A percentile compares a stretch with the other conserved stretches of the same genome.
Conservation (phyloP, 1,140 invertebrate genomes). For the Geopemphigus sp. region DNA sequence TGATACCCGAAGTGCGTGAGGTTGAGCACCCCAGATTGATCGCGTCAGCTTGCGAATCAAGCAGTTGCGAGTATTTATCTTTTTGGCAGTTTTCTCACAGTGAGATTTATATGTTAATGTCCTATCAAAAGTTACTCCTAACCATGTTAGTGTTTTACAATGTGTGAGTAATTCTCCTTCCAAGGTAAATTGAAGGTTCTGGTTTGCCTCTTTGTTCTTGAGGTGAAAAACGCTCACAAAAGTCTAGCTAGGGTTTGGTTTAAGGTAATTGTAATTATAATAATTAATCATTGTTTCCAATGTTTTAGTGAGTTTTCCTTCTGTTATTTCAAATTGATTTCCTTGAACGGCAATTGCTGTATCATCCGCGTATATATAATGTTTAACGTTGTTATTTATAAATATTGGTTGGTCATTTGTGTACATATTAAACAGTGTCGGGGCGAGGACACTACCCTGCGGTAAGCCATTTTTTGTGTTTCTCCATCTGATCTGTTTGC, state of each 20-base stretch:
- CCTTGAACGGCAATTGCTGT: conserved; percentile 50
- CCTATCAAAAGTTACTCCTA: conserved; percentile 37
- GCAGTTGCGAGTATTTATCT: conserved; percentile 36
- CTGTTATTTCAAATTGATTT: not conserved
- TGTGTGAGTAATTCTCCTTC: conserved; percentile 16
- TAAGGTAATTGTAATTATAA: conserved; percentile 26
- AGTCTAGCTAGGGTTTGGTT: conserved; percentile 35
- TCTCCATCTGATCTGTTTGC: not conserved
- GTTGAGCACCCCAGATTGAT: conserved; percentile 39
- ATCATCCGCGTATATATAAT: conserved; percentile 52
- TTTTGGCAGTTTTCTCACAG: conserved; percentile 28
- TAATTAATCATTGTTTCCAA: not conserved
- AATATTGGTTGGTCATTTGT: not conserved
- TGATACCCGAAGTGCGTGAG: conserved; percentile 13
- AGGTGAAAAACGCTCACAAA: conserved; percentile 31
- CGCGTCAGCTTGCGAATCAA: conserved; percentile 22
- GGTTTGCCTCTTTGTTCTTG: conserved; percentile 34
- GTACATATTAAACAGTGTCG: too few species aligned
- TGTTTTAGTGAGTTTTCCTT: conserved; percentile 20
- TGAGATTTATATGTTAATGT: conserved; percentile 35
- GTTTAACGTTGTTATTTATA: conserved; percentile 5
- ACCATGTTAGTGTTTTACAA: conserved; percentile 25
- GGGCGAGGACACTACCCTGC: too few species aligned
- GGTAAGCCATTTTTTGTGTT: too few species aligned
- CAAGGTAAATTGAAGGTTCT: not conserved